Percentiles rank a stretch among this genome's conserved stretches.
Evolutionary conservation across 2,113 vertebrate genomes (phyloP).

Genomic region (Engraulis encrasicolus): DNA sequence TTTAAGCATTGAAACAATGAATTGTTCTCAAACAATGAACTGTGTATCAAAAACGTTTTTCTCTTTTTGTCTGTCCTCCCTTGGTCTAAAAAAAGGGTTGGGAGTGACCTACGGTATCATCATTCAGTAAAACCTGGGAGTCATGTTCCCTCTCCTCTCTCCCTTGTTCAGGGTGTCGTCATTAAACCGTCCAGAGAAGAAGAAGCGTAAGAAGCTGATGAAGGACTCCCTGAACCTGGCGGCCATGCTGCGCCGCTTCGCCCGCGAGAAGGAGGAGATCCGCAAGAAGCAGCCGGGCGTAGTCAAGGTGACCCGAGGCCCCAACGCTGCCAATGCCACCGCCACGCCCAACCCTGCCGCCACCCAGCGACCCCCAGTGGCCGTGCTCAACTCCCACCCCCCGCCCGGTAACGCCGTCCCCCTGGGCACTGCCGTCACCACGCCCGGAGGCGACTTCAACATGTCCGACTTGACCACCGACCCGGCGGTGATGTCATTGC

Average conservation of each 20-base stretch:
- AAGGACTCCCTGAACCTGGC: slow-evolving; percentile 92
- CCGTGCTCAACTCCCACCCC: slow-evolving; percentile 67
- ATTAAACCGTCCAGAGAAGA: slow-evolving; percentile 95
- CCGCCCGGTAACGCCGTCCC: too few species aligned
- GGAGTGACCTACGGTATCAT: too few species aligned
- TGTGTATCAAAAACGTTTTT: too few species aligned
- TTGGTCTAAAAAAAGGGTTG: too few species aligned
- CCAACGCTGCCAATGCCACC: slow-evolving; percentile 67
- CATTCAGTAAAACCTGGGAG: too few species aligned
- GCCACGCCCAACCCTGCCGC: slow-evolving; percentile 45
- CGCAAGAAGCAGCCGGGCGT: slow-evolving; percentile 78
- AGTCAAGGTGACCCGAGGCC: slow-evolving; percentile 48
- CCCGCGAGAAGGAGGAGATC: slow-evolving; percentile 93
- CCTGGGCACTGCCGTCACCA: slow-evolving; percentile 53
- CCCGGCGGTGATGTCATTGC: slow-evolving; percentile 90
- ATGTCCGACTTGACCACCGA: slow-evolving; percentile 74
- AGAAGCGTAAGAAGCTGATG: slow-evolving; percentile 94
- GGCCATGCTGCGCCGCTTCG: slow-evolving; percentile 95
- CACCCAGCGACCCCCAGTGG: neutral
- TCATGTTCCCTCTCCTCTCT: neutral
- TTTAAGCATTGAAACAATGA: too few species aligned
- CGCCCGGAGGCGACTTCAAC: slow-evolving; percentile 64
- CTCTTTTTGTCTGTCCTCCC: too few species aligned
- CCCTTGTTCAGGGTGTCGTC: slow-evolving; percentile 78
- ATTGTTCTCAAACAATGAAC: too few species aligned